Base-by-base conservation (phyloP, 2,888 invertebrate genomes). In the Caenorhabditis japonica region DNA sequence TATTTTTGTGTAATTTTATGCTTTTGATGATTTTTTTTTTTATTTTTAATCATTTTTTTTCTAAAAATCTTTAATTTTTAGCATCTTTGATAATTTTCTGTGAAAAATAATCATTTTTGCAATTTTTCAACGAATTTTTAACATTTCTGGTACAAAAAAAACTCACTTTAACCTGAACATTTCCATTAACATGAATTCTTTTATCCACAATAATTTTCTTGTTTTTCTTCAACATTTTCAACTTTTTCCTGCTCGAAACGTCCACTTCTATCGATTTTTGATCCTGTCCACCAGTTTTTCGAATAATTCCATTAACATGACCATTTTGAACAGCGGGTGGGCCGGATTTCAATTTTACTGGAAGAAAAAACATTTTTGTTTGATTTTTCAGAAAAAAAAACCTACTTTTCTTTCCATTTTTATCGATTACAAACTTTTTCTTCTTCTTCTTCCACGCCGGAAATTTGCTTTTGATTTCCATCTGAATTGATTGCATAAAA, bases 371-470 rank as follows among this genome's bases (percentile, higher is more conserved):
- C 5, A 30, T 30, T 30, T 30, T 30, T 30, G 5, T 30, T 30
- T 30, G 30, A 30, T 30, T 30, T 30, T 30, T 30, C 30, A 30
- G 7, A 7, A 10, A 10, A 30, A 30, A 30, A 30, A 30, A 30
- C 5, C 23, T 8, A 66, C 66, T 30, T 39, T 39, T 56, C 19
- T 36, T 43, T 4, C 61, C 61, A 38, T 61, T 27, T 38, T 66
- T 49, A 1, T 27, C 47, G 19, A 49, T 30, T n/a, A 13, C 30
- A 23, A 51, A 41, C 66, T 56, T 62, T 21, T 33, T 56, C 38
- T 71, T 71, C 33, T 71, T 62, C 51, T 52, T 71, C 19, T 61
- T 71, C 71, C 61, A 61, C 8, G 43, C 71, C 27, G 71, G 61
- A 55, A 70, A 61, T n/a, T 53, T 69, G 17, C 47, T 52, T n/a